phyloP scores from a whole-genome alignment of 2,113 vertebrate species.

The Erythrocercus mccallii region DNA sequence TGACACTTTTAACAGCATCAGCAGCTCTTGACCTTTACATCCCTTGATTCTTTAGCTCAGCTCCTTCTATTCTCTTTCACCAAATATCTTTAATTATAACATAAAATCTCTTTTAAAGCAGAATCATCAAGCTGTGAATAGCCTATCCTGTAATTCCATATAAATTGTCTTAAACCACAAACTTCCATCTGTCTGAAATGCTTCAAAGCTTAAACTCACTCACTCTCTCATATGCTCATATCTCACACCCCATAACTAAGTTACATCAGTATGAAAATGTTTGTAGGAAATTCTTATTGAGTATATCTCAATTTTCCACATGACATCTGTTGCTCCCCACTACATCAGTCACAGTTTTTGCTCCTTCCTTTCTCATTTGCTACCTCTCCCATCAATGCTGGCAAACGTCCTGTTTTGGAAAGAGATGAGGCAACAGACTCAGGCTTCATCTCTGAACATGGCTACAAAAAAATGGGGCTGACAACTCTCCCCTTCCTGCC shows the following conservation, averaged over 20 bases:
- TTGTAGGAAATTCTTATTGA: slow-evolving; percentile 60
- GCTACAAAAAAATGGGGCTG: background rate
- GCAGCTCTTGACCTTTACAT: background rate
- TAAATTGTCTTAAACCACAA: slow-evolving; percentile 52
- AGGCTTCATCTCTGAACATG: background rate
- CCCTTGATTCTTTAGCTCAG: background rate
- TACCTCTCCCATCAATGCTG: slow-evolving; percentile 26
- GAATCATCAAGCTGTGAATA: slow-evolving; percentile 55
- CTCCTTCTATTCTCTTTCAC: background rate
- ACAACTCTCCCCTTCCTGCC: background rate
- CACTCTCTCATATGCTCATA: slow-evolving; percentile 49
- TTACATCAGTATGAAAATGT: slow-evolving; percentile 55
- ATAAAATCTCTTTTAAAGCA: slow-evolving; percentile 26
- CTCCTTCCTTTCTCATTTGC: slow-evolving; percentile 45
- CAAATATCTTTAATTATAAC: slow-evolving; percentile 25
- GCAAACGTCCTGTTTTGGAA: background rate
- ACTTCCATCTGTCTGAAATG: slow-evolving; percentile 57
- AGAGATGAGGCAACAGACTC: background rate
- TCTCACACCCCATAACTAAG: slow-evolving; percentile 61
- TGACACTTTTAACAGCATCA: background rate
- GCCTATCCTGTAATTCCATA: slow-evolving; percentile 37
- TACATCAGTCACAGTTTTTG: slow-evolving; percentile 49
- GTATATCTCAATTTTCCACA: slow-evolving; percentile 54
- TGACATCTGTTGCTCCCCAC: slow-evolving; percentile 61
- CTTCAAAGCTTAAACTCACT: slow-evolving; percentile 34